phyloP scores from a whole-genome alignment of 2,797 vertebrate genomes.

The Micrastur ruficollis region DNA sequence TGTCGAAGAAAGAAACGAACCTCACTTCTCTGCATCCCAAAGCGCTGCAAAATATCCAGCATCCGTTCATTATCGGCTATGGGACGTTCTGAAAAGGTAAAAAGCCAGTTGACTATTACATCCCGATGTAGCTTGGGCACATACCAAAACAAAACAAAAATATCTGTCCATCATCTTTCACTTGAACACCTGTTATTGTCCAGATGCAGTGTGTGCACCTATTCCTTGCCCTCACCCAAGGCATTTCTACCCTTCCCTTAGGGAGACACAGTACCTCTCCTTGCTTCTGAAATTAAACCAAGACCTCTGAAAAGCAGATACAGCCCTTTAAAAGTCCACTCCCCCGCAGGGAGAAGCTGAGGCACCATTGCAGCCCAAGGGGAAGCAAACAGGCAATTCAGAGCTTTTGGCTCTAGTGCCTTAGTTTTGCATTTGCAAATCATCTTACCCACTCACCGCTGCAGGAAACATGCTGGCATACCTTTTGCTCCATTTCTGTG shows the following conservation, averaged over 20 bases:
- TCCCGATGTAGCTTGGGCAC: neutral
- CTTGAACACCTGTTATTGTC: neutral
- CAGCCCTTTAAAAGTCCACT: neutral
- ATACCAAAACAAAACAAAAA: neutral
- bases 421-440: neutral
- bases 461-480: accelerated
- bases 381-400: neutral
- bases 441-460: neutral
- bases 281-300: neutral
- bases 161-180: neutral
- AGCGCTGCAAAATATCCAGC: conserved; percentile 90
- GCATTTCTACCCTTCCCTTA: neutral
- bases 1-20: conserved; percentile 95
- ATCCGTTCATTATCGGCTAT: conserved; percentile 89
- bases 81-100: conserved; percentile 82
- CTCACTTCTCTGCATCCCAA: conserved; percentile 86
- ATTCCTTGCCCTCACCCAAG: neutral
- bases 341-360: neutral
- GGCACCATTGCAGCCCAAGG: accelerated
- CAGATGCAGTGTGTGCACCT: neutral
- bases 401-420: neutral
- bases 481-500: neutral
- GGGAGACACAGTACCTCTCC: neutral
- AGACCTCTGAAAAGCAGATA: neutral
- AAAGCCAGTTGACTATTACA: neutral